Evolutionary conservation across 1,140 invertebrate species (phyloP), one percentile per base, ranked within the genome.

Genomic region (Pseudomyrmex cubaensis): DNA sequence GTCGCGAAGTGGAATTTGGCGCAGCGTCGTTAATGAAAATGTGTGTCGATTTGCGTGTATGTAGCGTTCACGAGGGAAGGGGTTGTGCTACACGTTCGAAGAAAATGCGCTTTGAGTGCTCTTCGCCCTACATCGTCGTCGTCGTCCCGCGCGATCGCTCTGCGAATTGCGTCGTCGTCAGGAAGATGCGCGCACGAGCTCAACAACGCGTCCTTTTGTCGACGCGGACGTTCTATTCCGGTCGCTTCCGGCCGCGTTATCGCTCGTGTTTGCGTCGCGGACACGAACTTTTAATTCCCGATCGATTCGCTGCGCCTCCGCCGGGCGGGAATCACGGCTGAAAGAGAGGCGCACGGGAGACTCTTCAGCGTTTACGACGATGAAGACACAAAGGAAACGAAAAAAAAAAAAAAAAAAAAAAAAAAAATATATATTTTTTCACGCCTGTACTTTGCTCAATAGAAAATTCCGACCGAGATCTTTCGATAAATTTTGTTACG

Each of bases 121-220:
- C 69, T 50, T 75, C 50, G 59, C 56, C 15, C 48, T 69, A 35
- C 35, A 35, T 35, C 35, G 5, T 83, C 61, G 63, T 82, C 57
- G 35, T 83, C 67, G 63, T 82, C 57, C 22, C 22, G 73, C 62
- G 22, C 62, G 22, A 15, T 22, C 46, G 46, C 25, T n/a, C 48
- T 56, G n/a, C 61, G 44, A 35, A 63, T 46, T 76, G 66, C 56
- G 85, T 82, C 85, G 86, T 91, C 73, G 67, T 82, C 50, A 62
- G 66, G 82, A 77, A 91, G 90, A 88, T 86, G 73, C 82, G 86
- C 48, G 48, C 48, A 15, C 72, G 83, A 87, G 75, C 75, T 76
- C 86, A 66, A 72, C 69, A 72, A 67, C 62, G 76, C 83, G 61
- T 85, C 75, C 77, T 83, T 35, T 87, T 88, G 78, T 85, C 77